These are phyloP conservation scores for Silvanus unidentatus DNA, from an alignment of 2,888 invertebrate genomes.

Conservation along the genomic window DNA sequence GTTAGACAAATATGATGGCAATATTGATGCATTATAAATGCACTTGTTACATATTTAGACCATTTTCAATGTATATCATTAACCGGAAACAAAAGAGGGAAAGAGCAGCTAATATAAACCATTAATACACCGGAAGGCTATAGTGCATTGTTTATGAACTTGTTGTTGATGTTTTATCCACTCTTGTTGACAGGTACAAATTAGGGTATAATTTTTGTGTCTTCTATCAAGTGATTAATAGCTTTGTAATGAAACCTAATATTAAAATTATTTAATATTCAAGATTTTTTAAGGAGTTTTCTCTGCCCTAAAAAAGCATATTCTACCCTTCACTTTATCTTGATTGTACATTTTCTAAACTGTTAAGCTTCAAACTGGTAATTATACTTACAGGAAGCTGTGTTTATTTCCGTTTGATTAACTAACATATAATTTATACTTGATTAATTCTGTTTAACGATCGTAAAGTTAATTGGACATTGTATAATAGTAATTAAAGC, in stretches of 20 bases:
- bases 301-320: too few species aligned
- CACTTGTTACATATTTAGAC: background rate
- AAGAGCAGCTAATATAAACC: constrained; percentile 7
- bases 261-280: constrained; percentile 9
- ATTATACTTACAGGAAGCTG: constrained; percentile 11
- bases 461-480: constrained; percentile 14
- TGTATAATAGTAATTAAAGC: constrained; percentile 4
- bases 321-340: too few species aligned
- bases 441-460: constrained; percentile 16
- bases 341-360: background rate
- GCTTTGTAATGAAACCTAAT: constrained; percentile 12
- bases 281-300: constrained; percentile 6
- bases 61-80: background rate
- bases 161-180: constrained; percentile 23
- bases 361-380: constrained; percentile 4
- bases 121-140: constrained; percentile 14
- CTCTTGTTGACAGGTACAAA: constrained; percentile 24
- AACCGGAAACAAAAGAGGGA: constrained; percentile 9
- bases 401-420: constrained; percentile 14
- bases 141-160: constrained; percentile 22
- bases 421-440: constrained; percentile 12
- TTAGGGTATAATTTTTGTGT: constrained; percentile 25
- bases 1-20: too few species aligned
- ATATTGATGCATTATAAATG: too few species aligned
- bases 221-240: constrained; percentile 23